These are phyloP conservation scores for Microtus ochrogaster DNA, from an alignment of 2,113 vertebrate genomes.

Conservation along the genomic window DNA sequence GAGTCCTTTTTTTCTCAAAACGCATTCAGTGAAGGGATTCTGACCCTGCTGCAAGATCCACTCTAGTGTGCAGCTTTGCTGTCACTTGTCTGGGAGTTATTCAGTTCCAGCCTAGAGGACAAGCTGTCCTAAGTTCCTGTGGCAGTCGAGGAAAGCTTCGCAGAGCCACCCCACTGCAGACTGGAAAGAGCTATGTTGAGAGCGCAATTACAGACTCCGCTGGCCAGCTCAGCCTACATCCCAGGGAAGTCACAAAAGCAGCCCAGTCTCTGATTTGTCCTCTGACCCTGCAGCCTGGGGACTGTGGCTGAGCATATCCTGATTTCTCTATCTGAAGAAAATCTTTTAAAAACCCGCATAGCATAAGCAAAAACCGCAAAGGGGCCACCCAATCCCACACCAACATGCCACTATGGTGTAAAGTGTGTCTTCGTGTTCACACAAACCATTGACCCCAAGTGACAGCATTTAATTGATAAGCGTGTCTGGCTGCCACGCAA, in stretches of 20 bases:
- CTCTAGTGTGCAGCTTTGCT: not conserved
- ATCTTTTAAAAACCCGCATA: not conserved
- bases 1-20: not conserved
- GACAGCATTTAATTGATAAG: conserved; percentile 63
- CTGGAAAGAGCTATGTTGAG: conserved; percentile 29
- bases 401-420: not conserved
- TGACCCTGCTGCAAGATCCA: not conserved
- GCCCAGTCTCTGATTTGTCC: not conserved
- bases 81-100: not conserved
- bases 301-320: not conserved
- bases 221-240: conserved; percentile 3
- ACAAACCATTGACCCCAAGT: conserved; percentile 1
- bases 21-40: not conserved
- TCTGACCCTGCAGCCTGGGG: not conserved
- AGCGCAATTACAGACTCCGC: conserved; percentile 27
- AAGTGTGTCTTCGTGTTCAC: conserved; percentile 19
- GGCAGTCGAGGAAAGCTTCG: not conserved
- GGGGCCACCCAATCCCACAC: not conserved
- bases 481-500: conserved; percentile 21
- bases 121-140: not conserved
- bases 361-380: not conserved
- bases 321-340: not conserved
- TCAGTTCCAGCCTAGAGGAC: conserved; percentile 10
- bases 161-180: conserved; percentile 46
- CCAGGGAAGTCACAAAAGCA: not conserved